Conservation (phyloP, 2,113 vertebrate species). For the Neofelis nebulosa region DNA sequence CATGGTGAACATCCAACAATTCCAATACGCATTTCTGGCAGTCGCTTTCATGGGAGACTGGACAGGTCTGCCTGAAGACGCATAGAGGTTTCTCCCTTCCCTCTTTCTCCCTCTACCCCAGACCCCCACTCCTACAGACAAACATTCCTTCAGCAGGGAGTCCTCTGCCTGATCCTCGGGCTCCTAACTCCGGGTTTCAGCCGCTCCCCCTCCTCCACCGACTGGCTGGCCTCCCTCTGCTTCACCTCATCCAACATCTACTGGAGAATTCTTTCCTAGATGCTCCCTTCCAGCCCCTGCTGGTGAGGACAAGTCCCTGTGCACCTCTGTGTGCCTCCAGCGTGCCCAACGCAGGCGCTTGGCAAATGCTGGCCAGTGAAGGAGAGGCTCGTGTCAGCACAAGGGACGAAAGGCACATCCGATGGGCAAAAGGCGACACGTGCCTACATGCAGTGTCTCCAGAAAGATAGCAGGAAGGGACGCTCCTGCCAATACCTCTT, state of each 20-base stretch:
- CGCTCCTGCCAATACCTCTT: accelerated
- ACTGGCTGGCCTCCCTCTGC: not conserved
- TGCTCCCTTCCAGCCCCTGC: not conserved
- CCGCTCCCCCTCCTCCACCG: not conserved
- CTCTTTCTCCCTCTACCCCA: not conserved
- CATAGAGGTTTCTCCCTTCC: not conserved
- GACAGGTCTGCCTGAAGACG: not conserved
- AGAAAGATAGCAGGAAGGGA: not conserved
- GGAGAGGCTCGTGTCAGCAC: not conserved
- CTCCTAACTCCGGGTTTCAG: not conserved
- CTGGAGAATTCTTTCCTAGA: not conserved
- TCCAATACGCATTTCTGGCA: not conserved
- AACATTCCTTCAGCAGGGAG: too few species aligned
- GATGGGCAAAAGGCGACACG: not conserved
- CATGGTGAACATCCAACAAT: not conserved
- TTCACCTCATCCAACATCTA: not conserved
- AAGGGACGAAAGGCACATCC: not conserved
- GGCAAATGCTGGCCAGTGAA: not conserved
- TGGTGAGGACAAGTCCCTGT: not conserved
- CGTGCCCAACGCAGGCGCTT: not conserved
- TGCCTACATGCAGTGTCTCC: not conserved
- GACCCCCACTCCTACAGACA: not conserved
- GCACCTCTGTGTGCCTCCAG: not conserved
- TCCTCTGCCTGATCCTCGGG: not conserved
- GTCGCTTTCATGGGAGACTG: not conserved